Percentiles rank a stretch among this genome's conserved stretches.
Evolutionary conservation across 2,888 invertebrate species (phyloP).

Genomic region (Aproaerema taeniolella): DNA sequence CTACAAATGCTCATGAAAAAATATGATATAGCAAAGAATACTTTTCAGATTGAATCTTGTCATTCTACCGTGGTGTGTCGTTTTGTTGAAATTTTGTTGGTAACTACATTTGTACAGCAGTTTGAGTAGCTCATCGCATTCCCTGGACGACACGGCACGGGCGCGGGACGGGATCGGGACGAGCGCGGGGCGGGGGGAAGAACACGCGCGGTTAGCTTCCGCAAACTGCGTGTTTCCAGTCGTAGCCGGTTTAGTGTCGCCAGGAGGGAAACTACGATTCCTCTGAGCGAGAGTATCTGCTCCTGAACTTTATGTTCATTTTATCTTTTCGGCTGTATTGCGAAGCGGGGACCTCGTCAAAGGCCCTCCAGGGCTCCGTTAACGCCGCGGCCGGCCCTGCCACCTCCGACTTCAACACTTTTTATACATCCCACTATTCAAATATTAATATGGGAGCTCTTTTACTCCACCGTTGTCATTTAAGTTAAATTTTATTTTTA

Average conservation of each 20-base stretch:
- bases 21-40: too few species aligned
- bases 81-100: too few species aligned
- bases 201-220: slow-evolving; percentile 31
- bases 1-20: too few species aligned
- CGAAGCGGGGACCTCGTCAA: slow-evolving; percentile 65
- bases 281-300: slow-evolving; percentile 69
- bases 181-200: not conserved
- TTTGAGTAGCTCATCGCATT: slow-evolving; percentile 5
- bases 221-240: slow-evolving; percentile 53
- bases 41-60: too few species aligned
- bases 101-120: slow-evolving; percentile 1
- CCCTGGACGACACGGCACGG: slow-evolving; percentile 2
- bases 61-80: too few species aligned
- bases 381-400: slow-evolving; percentile 58
- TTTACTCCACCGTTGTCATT: slow-evolving; percentile 31
- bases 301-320: slow-evolving; percentile 76
- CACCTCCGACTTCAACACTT: slow-evolving; percentile 59
- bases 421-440: slow-evolving; percentile 65
- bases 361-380: slow-evolving; percentile 72
- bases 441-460: slow-evolving; percentile 58
- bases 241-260: slow-evolving; percentile 62
- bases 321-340: slow-evolving; percentile 75
- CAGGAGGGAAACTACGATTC: slow-evolving; percentile 71
- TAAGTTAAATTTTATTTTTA: slow-evolving; percentile 39
- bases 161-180: not conserved